Evolutionary conservation across 2,797 vertebrate species (phyloP).

Genomic region (Petrocephalus sullivani): DNA sequence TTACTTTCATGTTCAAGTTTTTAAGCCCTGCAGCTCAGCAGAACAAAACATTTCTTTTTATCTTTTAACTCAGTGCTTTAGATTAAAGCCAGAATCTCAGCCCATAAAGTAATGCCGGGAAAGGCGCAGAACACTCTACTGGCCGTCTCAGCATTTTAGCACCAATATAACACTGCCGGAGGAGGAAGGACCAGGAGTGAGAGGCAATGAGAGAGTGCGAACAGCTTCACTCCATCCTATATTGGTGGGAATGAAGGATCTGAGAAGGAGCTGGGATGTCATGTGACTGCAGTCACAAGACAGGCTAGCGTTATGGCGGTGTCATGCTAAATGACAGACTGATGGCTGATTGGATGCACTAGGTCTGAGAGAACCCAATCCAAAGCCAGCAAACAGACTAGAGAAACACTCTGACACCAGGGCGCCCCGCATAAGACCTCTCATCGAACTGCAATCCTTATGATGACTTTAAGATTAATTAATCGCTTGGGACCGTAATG

Average conservation of each 20-base stretch:
- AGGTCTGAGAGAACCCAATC: neutral
- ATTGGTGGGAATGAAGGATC: neutral
- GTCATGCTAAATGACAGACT: neutral
- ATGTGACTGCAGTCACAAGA: neutral
- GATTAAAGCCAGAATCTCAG: neutral
- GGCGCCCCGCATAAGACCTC: neutral
- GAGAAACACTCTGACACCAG: neutral
- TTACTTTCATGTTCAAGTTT: neutral
- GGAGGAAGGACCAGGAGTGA: neutral
- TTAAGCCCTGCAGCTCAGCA: neutral
- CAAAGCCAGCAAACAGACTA: neutral
- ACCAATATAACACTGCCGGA: neutral
- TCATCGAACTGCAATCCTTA: neutral
- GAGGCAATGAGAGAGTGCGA: neutral
- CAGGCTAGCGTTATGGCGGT: neutral
- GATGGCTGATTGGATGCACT: neutral
- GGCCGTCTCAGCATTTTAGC: neutral
- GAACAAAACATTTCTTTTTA: neutral
- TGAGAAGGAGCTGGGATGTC: neutral
- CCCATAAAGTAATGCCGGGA: neutral
- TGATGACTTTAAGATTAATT: neutral
- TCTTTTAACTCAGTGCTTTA: neutral
- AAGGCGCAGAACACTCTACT: neutral
- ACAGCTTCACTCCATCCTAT: neutral
- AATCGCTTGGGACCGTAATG: neutral